phyloP scores from a whole-genome alignment of 2,113 vertebrate species.

The Chauna torquata region DNA sequence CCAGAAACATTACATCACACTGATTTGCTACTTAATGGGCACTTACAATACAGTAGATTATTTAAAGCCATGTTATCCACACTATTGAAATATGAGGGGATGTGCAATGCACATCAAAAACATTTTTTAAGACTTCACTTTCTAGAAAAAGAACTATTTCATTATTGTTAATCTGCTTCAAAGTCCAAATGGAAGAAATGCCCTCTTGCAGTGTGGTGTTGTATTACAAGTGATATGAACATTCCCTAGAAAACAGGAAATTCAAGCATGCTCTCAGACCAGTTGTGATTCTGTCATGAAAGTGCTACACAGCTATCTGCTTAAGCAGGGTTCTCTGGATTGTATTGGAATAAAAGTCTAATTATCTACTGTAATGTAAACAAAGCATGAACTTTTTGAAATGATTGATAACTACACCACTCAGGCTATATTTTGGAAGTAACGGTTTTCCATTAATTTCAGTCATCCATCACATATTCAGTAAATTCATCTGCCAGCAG shows the following conservation, averaged over 20 bases:
- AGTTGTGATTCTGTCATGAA: slow-evolving; percentile 30
- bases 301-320: background rate
- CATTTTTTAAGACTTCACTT: background rate
- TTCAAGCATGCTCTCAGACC: background rate
- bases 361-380: slow-evolving; percentile 49
- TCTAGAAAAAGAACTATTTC: background rate
- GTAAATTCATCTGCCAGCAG: background rate
- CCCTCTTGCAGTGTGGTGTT: background rate
- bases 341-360: slow-evolving; percentile 6
- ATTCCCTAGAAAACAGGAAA: slow-evolving; percentile 2
- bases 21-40: background rate
- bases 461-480: background rate
- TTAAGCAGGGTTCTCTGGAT: slow-evolving; percentile 31
- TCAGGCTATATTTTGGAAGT: slow-evolving; percentile 12
- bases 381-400: slow-evolving; percentile 37
- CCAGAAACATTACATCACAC: background rate
- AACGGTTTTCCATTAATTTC: slow-evolving; percentile 39
- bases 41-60: background rate
- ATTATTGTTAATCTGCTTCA: background rate
- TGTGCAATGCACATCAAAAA: background rate
- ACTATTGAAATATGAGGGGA: background rate
- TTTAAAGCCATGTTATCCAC: background rate
- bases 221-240: background rate
- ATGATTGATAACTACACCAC: background rate
- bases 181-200: slow-evolving; percentile 2